Evolutionary conservation across 2,113 vertebrate genomes (phyloP).

Genomic region (Lutjanus erythropterus): DNA sequence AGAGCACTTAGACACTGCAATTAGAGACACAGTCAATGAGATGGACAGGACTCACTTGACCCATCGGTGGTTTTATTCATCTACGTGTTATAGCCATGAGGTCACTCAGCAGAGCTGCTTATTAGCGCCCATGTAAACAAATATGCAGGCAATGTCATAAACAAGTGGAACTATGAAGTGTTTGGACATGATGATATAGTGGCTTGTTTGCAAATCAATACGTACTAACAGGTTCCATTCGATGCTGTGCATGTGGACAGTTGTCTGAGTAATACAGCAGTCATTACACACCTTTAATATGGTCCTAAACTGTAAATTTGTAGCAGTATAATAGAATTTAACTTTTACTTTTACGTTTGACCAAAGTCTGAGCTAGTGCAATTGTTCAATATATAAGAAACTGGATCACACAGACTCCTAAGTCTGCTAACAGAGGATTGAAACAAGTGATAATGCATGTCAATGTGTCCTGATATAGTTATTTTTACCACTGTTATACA

Average conservation of each 20-base stretch:
- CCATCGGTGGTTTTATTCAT: constrained; percentile 53
- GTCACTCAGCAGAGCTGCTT: constrained; percentile 27
- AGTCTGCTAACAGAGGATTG: not conserved
- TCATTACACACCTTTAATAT: not conserved
- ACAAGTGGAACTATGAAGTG: constrained; percentile 25
- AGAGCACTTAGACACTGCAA: constrained; percentile 86
- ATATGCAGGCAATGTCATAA: constrained; percentile 3
- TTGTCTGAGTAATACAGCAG: not conserved
- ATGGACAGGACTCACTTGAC: constrained; percentile 53
- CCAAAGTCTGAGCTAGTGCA: not conserved
- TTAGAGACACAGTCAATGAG: constrained; percentile 82
- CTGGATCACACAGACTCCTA: not conserved
- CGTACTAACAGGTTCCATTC: not conserved
- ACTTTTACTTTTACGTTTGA: not conserved
- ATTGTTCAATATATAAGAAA: not conserved
- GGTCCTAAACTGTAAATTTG: not conserved
- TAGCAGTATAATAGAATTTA: not conserved
- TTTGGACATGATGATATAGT: not conserved
- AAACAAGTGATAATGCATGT: not conserved
- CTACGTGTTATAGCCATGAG: constrained; percentile 23
- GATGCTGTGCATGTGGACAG: not conserved
- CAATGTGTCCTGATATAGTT: not conserved
- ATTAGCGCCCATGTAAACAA: constrained; percentile 43
- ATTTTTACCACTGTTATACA: not conserved
- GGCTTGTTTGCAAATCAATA: constrained; percentile 36